Evolutionary conservation across 2,113 vertebrate genomes (phyloP), one percentile per base, ranked within the genome.

Genomic region (Muscicapa adusta): DNA sequence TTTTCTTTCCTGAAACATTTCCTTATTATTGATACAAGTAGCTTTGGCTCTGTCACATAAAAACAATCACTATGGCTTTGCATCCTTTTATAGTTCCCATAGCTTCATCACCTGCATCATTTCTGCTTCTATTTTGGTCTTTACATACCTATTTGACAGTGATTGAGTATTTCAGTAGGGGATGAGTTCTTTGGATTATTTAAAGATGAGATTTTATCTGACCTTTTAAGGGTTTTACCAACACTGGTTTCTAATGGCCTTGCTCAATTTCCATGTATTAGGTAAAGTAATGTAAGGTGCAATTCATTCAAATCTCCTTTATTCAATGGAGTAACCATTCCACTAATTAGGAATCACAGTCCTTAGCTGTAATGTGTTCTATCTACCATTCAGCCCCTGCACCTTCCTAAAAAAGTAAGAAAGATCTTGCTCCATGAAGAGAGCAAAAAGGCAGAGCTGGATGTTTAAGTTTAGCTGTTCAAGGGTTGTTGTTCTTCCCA

Each of bases 21-120:
- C 25, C 6, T 5, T 53, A 8, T 56, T n/a, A 48, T n/a, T 77
- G 90, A 29, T 12, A 24, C 4, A 66, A 71, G 43, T 31, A 85
- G 10, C 3, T 82, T 78, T 75, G 45, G 1, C 22, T 78, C 19
- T 57, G 43, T 53, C 22, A n/a, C 0, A 0, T 51, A 20, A 73
- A 70, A 92, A 28, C 6, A 25, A 36, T n/a, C 62, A 16, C 28
- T 22, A 17, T 42, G 42, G 7, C 12, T 77, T 89, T 91, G 47
- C n/a, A 76, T 80, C 25, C 18, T 80, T 70, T 83, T 56, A 24
- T 10, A 77, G 9, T 51, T 80, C 26, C 16, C 24, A 16, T 18
- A 38, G 63, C 18, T 89, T 83, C 33, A 63, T 33, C 31, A 43
- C 8, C n/a, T 71, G 8, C 5, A 1, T 84, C 0, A 24, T 80